Base-by-base conservation (phyloP, 2,888 invertebrate species). In the Neria commutata region DNA sequence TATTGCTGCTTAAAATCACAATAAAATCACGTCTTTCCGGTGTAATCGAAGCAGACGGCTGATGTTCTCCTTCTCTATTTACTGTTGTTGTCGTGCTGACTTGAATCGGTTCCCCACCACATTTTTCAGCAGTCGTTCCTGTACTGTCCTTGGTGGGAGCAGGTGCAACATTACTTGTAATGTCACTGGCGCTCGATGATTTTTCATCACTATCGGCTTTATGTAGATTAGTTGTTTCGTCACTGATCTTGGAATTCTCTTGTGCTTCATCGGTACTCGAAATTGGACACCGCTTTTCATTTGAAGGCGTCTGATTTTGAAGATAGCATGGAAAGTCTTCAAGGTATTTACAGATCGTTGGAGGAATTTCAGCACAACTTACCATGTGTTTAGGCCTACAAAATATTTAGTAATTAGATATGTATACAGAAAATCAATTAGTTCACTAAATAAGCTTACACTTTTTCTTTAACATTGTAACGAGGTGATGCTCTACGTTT, bases 21-120 rank as follows among this genome's bases (percentile, higher is more conserved):
- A 19, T n/a, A 29, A 26, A 50, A 16, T 25, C 23, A 16, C 56
- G 40, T 19, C 26, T 34, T n/a, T 56, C 56, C 4, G 56, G 49
- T 11, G 37, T 6, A n/a, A 50, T 50, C 10, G 17, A 24, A 2
- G 21, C 40, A 16, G 19, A 42, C 1, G 42, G 26, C 10, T 19
- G 16, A 29, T 29, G 6, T 29, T 29, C 29, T 29, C 11, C 6
- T 11, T 29, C 29, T 11, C 11, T 11, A 29, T 29, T 8, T 29
- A 8, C 29, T 29, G 29, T 29, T 29, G 29, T 29, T 29, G 11
- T 29, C 6, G n/a, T n/a, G 11, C 29, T 29, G 29, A 11, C 29
- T 29, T 29, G n/a, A 29, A 8, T 29, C 6, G 29, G 6, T 29
- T 29, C 29, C 29, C 29, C 6, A 11, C 6, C 11, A 29, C 11